Base-by-base conservation (phyloP, 2,113 vertebrate genomes). In the Lamprologus sp. region DNA sequence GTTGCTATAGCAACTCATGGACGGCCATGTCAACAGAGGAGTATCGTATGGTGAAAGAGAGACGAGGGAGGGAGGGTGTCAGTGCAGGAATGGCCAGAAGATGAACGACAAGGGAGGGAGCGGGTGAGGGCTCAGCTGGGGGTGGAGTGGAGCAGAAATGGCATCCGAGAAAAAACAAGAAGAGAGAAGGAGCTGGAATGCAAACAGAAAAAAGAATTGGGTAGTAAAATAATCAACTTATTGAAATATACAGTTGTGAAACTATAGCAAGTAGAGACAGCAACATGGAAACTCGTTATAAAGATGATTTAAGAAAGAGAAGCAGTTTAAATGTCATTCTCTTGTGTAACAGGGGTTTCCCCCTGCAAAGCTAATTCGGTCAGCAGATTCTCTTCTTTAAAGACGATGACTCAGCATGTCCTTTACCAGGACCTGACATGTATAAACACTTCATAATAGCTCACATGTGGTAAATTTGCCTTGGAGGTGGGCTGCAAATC, bases 11-110 rank as follows among this genome's bases (percentile, higher is more conserved):
- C 82, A 89, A 94, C 95, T 35, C n/a, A 17, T 47, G 8, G 86
- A 81, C 54, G 28, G 90, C 91, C 83, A 54, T 77, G 86, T 95
- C 93, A 95, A 96, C 94, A 96, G 77, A 89, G 81, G 40, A 85
- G 90, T 96, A 94, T 96, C 94, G 31, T 88, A 92, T 96, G 95
- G 92, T 92, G 95, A 95, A 96, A 95, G 87, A 45, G 91, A 96
- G 91, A 95, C 79, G 81, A 60, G 88, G 81, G 83, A 58, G 82
- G 12, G 77, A 82, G 82, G 84, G 75, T 84, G 84, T 90, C 84
- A 87, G 93, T 87, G 60, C 81, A 88, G 90, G 84, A 91, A 92
- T 89, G 88, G 63, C 77, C 65, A 17, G 84, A 82, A 87, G 92
- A 90, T 84, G 85, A 92, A 95, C 17, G 84, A 28, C 65, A 37